phyloP scores from a whole-genome alignment of 2,888 invertebrate genomes.

The Netelia inedita region DNA sequence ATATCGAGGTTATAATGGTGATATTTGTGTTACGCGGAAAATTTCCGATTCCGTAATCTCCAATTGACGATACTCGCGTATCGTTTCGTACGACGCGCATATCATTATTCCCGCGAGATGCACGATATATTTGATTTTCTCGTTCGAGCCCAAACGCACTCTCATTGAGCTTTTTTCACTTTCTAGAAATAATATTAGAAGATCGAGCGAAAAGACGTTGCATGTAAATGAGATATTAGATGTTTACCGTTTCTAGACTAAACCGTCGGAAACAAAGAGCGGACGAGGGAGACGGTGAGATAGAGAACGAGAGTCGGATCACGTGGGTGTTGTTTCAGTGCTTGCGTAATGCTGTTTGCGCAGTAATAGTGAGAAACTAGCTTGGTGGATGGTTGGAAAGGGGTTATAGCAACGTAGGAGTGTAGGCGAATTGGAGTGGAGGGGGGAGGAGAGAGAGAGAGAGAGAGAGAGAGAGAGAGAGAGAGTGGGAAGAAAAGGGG shows the following conservation, averaged over 20 bases:
- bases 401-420: not conserved
- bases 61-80: too few relatives aligned
- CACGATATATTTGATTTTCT: not conserved
- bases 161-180: too few relatives aligned
- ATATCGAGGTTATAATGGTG: too few relatives aligned
- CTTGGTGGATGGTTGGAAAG: conserved; percentile 30
- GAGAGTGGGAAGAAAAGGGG: conserved; percentile 32
- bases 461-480: not conserved
- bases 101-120: not conserved
- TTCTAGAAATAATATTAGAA: too few relatives aligned
- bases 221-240: conserved; percentile 12
- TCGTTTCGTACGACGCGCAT: too few relatives aligned
- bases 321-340: conserved; percentile 55
- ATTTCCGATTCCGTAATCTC: too few relatives aligned
- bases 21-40: too few relatives aligned
- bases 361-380: conserved; percentile 66
- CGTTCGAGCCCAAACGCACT: not conserved
- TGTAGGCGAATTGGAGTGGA: too few relatives aligned
- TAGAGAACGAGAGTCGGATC: conserved; percentile 44
- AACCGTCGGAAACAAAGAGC: not conserved
- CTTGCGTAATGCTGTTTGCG: conserved; percentile 62
- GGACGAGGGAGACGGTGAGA: conserved; percentile 18
- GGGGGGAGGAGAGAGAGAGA: too few relatives aligned
- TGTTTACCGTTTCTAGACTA: conserved; percentile 6
- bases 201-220: not conserved